A percentile compares a stretch with the other conserved stretches of the same genome.
phyloP scores from a whole-genome alignment of 2,888 invertebrate genomes.

The Cylloceria caligata region DNA sequence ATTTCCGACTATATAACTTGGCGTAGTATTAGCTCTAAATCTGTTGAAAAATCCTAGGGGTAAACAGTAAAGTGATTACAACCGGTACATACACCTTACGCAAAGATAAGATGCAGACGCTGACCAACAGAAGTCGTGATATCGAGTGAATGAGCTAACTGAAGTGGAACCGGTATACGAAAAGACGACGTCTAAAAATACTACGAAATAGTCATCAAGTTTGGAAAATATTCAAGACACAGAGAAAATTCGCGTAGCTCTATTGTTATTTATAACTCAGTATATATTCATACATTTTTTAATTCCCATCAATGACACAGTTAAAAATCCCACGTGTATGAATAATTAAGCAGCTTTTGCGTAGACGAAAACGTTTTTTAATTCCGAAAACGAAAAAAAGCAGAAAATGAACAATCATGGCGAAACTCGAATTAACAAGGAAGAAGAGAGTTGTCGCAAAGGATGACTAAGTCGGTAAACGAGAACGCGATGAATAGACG shows the following conservation, averaged over 20 bases:
- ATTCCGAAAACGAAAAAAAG: constrained; percentile 22
- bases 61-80: not conserved
- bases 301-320: no score
- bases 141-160: not conserved
- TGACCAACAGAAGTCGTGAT: not conserved
- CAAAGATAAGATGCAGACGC: not conserved
- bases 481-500: constrained; percentile 75
- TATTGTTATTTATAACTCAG: no score
- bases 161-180: not conserved
- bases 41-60: not conserved
- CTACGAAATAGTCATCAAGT: not conserved
- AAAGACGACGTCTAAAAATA: not conserved
- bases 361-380: constrained; percentile 15
- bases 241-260: no score
- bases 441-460: constrained; percentile 12
- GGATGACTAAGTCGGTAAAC: constrained; percentile 41
- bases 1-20: not conserved
- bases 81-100: no score
- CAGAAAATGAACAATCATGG: constrained; percentile 25
- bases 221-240: not conserved
- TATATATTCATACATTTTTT: no score
- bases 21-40: not conserved
- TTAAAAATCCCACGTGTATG: no score
- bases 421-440: not conserved
- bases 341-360: no score